Conservation (phyloP, 2,797 vertebrate species). For the Hoplostethus mediterraneus region DNA sequence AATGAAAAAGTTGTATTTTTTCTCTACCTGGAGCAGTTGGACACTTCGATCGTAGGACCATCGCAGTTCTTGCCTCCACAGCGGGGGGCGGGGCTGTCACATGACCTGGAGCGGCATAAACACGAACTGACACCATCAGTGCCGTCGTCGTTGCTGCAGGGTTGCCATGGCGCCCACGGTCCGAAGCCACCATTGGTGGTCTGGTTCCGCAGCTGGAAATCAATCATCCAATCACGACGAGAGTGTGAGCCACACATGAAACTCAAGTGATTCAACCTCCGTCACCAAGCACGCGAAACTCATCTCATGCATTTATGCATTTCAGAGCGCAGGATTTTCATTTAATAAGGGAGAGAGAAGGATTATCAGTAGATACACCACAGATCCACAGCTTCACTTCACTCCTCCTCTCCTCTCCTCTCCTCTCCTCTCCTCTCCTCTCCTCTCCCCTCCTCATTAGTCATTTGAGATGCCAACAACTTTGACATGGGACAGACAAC, state of each 20-base stretch:
- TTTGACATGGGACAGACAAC: conserved; percentile 10
- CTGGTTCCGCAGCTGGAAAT: conserved; percentile 91
- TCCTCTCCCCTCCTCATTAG: background rate
- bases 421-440: background rate
- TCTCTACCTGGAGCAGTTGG: conserved; percentile 95
- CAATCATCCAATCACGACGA: background rate
- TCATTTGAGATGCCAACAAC: conserved; percentile 16
- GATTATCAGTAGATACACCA: background rate
- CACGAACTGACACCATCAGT: conserved; percentile 91
- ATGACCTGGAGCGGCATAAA: conserved; percentile 91
- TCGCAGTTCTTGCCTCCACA: conserved; percentile 92
- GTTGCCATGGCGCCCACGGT: conserved; percentile 94
- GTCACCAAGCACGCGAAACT: background rate
- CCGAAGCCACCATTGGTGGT: conserved; percentile 91
- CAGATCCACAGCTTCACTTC: background rate
- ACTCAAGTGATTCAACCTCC: background rate
- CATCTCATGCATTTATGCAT: background rate
- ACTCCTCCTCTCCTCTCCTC: conserved; percentile 10
- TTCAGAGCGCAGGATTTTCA: background rate
- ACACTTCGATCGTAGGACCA: conserved; percentile 92
- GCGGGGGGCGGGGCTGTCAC: conserved; percentile 90
- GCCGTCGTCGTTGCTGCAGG: conserved; percentile 92
- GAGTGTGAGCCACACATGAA: background rate
- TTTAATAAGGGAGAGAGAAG: background rate
- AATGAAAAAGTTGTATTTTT: background rate